Conservation (phyloP, 2,113 vertebrate species). For the Mobula birostris region DNA sequence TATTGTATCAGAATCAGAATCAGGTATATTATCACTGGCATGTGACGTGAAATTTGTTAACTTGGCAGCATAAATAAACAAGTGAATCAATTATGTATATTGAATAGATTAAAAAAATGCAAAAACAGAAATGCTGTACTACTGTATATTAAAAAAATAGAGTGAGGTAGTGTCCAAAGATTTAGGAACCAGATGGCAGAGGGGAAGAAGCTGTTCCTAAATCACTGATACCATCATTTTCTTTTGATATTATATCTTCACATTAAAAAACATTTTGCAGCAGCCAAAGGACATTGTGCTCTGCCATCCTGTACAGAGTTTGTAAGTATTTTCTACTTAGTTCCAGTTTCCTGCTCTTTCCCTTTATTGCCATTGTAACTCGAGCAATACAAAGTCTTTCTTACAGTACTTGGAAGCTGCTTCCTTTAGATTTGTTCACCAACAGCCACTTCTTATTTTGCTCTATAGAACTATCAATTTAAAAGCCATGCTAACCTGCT, state of each 20-base stretch:
- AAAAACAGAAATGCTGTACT: too few relatives aligned
- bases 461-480: not conserved
- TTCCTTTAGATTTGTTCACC: not conserved
- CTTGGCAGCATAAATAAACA: too few relatives aligned
- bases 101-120: too few relatives aligned
- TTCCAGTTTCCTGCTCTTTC: not conserved
- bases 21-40: too few relatives aligned
- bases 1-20: not conserved
- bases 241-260: not conserved
- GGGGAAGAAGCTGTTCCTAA: too few relatives aligned
- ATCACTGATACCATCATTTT: not conserved
- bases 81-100: too few relatives aligned
- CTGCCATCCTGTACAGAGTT: too few relatives aligned
- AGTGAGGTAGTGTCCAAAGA: too few relatives aligned
- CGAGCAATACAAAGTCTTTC: not conserved
- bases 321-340: not conserved
- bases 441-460: not conserved
- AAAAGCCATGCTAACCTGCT: not conserved
- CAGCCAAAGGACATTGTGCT: not conserved
- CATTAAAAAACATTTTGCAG: not conserved
- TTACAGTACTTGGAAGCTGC: not conserved
- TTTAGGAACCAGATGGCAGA: too few relatives aligned
- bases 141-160: too few relatives aligned
- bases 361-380: not conserved
- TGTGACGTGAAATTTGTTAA: too few relatives aligned